Conservation (phyloP, 2,888 invertebrate genomes). For the Schizaphis graminum region DNA sequence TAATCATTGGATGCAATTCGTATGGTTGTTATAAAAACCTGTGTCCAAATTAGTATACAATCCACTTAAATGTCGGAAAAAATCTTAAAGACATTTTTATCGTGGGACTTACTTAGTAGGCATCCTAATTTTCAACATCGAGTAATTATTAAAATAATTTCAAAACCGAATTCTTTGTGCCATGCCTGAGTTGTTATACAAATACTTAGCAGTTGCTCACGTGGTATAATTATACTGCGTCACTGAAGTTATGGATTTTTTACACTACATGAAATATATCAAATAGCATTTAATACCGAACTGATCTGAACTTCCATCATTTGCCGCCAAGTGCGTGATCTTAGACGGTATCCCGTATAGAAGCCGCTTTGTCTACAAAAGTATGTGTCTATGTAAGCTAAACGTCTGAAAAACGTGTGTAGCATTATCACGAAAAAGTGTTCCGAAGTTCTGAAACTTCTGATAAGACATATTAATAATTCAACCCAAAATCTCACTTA, state of each 20-base stretch:
- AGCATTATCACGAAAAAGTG: neutral
- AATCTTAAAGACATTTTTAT: neutral
- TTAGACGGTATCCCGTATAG: neutral
- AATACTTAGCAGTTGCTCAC: neutral
- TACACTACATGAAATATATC: neutral
- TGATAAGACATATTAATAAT: slow-evolving; percentile 29
- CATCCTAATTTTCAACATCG: neutral
- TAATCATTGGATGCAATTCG: neutral
- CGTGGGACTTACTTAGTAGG: fast-evolving
- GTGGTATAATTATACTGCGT: neutral
- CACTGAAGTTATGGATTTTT: neutral
- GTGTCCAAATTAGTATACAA: neutral
- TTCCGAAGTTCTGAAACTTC: neutral
- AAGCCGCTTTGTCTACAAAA: neutral
- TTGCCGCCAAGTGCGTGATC: neutral
- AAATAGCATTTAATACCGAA: neutral
- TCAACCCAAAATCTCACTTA: slow-evolving; percentile 30
- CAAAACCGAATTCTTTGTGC: neutral
- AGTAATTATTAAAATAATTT: neutral
- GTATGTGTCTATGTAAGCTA: neutral
- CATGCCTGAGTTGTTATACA: neutral
- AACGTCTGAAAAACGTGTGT: slow-evolving; percentile 12
- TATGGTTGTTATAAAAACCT: neutral
- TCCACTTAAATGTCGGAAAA: neutral
- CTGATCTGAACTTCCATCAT: neutral